Evolutionary conservation across 2,888 invertebrate genomes (phyloP).

Genomic region (Thecocarcelia acutangulata): DNA sequence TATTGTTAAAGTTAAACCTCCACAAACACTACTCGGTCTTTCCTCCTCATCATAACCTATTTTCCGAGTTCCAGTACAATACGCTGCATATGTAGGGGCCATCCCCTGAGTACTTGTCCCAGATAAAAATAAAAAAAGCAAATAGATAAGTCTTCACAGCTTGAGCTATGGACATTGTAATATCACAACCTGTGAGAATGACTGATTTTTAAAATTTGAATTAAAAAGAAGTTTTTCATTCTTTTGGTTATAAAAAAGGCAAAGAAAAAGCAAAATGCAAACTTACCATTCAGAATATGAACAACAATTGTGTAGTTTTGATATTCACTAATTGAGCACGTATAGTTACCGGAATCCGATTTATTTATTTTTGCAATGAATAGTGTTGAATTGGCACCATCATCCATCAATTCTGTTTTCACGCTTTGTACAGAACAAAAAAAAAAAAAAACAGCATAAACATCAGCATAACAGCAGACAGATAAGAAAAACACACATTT

Average conservation of each 20-base stretch:
- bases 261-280: constrained; percentile 9
- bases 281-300: constrained; percentile 83
- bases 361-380: constrained; percentile 82
- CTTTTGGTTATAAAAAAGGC: not conserved
- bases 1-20: too few relatives aligned
- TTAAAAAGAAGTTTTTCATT: not conserved
- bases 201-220: too few relatives aligned
- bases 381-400: constrained; percentile 83
- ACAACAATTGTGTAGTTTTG: constrained; percentile 82
- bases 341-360: constrained; percentile 83
- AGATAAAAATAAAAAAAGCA: too few relatives aligned
- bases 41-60: too few relatives aligned
- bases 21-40: too few relatives aligned
- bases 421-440: constrained; percentile 77
- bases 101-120: too few relatives aligned
- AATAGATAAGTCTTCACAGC: too few relatives aligned
- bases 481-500: constrained; percentile 12
- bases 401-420: constrained; percentile 83
- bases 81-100: too few relatives aligned
- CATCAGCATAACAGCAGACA: constrained; percentile 17
- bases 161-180: too few relatives aligned
- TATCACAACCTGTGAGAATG: too few relatives aligned
- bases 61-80: too few relatives aligned
- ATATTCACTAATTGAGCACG: constrained; percentile 82
- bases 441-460: not conserved